Evolutionary conservation across 2,113 vertebrate genomes (phyloP).

Genomic region (Plotosus lineatus): DNA sequence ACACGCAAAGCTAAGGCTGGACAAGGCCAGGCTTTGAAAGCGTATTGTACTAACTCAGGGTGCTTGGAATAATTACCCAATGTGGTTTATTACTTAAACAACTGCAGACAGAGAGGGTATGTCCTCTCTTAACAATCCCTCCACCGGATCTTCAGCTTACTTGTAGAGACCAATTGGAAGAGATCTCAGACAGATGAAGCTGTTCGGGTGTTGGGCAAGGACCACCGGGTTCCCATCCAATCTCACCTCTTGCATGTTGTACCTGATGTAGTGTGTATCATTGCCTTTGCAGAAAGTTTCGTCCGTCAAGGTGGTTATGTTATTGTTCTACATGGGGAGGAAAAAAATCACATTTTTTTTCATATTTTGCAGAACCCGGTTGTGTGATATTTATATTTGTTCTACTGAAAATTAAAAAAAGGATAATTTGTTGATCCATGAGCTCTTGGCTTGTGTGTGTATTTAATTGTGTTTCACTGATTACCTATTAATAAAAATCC

Average conservation of each 20-base stretch:
- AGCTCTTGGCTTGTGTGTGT: too few relatives aligned
- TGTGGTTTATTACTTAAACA: background rate
- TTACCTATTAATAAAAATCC: background rate
- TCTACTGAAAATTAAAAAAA: too few relatives aligned
- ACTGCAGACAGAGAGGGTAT: background rate
- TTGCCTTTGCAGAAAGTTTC: constrained; percentile 92
- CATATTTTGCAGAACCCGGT: background rate
- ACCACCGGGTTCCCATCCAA: constrained; percentile 86
- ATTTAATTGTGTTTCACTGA: background rate
- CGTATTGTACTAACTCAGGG: constrained; percentile 8
- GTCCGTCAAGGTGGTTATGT: constrained; percentile 83
- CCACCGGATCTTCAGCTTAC: constrained; percentile 60
- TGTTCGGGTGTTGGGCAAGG: constrained; percentile 82
- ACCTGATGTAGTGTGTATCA: constrained; percentile 80
- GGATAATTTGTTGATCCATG: too few relatives aligned
- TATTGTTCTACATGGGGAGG: constrained; percentile 81
- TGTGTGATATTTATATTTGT: background rate
- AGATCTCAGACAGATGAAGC: constrained; percentile 84
- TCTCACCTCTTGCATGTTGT: constrained; percentile 79
- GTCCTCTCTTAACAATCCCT: background rate
- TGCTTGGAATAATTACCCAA: constrained; percentile 1
- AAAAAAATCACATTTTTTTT: background rate
- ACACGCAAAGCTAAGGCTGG: constrained; percentile 7
- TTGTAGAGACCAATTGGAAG: constrained; percentile 84
- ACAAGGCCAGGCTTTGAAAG: constrained; percentile 22